These are phyloP conservation scores for Chironomus tentans DNA, from an alignment of 2,888 invertebrate genomes.

Conservation along the genomic window DNA sequence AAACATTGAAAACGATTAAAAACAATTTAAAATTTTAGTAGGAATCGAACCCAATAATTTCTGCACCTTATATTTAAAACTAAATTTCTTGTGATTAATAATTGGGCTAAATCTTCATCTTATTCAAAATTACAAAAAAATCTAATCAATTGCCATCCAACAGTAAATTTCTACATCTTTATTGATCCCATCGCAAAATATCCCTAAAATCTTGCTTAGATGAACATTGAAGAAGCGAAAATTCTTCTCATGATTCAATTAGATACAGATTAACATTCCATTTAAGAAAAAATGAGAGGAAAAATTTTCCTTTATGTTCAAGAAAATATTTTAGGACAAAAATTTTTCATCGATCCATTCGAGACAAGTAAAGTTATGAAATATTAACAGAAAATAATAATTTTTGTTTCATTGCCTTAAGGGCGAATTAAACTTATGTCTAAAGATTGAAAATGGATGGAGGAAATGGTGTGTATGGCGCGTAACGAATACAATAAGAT, in stretches of 20 bases:
- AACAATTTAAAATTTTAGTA: no score
- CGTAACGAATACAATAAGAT: not conserved
- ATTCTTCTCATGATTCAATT: conserved; percentile 14
- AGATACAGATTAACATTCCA: conserved; percentile 9
- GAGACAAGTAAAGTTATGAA: not conserved
- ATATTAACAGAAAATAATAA: not conserved
- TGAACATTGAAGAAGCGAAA: not conserved
- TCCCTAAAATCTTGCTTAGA: no score
- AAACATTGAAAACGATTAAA: no score
- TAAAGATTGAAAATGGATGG: not conserved
- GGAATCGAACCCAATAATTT: no score
- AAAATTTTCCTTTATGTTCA: no score
- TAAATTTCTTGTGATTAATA: no score
- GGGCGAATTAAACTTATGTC: not conserved
- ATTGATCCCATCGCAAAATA: no score
- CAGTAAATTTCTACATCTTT: no score
- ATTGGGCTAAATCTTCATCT: no score
- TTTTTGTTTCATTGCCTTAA: conserved; percentile 18
- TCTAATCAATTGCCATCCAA: no score
- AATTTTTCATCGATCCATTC: not conserved
- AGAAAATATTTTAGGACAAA: not conserved
- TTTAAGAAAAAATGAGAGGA: not conserved
- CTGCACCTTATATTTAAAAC: no score
- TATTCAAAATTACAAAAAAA: no score
- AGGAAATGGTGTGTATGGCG: conserved; percentile 8